Base-by-base conservation (phyloP, 2,888 invertebrate genomes). In the Ectemnius cavifrons region DNA sequence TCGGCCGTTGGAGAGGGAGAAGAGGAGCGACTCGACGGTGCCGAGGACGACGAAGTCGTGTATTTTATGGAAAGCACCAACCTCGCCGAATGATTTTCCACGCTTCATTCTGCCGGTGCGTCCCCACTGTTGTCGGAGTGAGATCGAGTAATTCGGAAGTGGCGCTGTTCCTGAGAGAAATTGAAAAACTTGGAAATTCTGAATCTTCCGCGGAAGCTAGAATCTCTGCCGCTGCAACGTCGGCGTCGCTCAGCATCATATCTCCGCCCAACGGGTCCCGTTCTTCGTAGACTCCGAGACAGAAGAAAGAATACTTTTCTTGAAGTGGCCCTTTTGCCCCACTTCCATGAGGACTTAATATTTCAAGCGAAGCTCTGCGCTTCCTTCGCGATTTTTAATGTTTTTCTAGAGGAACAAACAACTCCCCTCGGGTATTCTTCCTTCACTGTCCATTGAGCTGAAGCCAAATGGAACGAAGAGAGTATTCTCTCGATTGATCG, bases 71-170 rank as follows among this genome's bases (percentile, higher is more conserved):
- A 37, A 37, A 37, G 37, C 37, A 8, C 8, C 37, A 8, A 37
- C 37, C 37, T 37, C 37, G 37, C 37, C 37, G 37, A 37, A 37
- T 61, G 46, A 61, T 69, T 61, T 69, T 69, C 60, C 61, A 61
- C 46, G 37, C 68, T 71, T 59, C 28, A 37, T 37, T 37, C 37
- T 37, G 37, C 16, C 52, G 52, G 52, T 52, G 52, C 52, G 14
- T 52, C 37, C 37, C 8, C 8, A 11, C 37, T 37, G 37, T 37
- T 37, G n/a, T 52, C 52, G 52, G 52, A 14, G 16, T 13, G 52
- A 14, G 52, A 52, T 52, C 52, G 52, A 52, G 52, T 52, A 16
- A 52, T 52, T 16, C 52, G 52, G 52, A 52, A 52, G n/a, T 52
- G n/a, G 52, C 16, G 16, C 52, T 37, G 8, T 37, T 37, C 37